These are phyloP conservation scores for Corythornis madagascariensis DNA, from an alignment of 2,113 vertebrate genomes.

Conservation along the genomic window DNA sequence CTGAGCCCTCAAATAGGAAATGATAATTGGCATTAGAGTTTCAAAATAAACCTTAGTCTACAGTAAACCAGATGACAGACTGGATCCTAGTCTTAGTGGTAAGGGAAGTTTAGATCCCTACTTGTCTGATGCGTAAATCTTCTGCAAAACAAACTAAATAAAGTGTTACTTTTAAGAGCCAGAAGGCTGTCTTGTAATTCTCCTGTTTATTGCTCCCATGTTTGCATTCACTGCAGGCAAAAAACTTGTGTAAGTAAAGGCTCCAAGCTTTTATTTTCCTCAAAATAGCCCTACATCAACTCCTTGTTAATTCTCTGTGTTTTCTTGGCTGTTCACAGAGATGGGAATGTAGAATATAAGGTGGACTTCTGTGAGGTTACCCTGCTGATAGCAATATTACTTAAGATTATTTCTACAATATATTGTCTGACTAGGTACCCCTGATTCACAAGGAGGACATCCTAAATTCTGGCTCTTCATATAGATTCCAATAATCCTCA, in stretches of 20 bases:
- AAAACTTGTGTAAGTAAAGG: not conserved
- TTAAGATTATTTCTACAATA: not conserved
- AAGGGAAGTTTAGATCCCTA: not conserved
- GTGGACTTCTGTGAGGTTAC: not conserved
- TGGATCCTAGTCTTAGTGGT: not conserved
- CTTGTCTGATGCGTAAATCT: not conserved
- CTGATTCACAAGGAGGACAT: not conserved
- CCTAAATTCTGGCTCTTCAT: not conserved
- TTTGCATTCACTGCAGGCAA: not conserved
- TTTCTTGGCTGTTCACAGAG: not conserved
- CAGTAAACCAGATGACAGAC: not conserved
- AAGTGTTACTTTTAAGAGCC: not conserved
- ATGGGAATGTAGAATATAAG: not conserved
- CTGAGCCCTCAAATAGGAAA: not conserved
- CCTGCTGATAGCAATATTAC: not conserved
- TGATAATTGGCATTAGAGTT: not conserved
- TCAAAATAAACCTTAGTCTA: not conserved
- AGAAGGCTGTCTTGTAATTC: not conserved
- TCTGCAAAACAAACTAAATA: not conserved
- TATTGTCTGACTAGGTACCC: not conserved
- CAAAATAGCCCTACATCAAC: not conserved
- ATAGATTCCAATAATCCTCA: not conserved
- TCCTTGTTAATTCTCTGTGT: not conserved
- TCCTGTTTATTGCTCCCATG: not conserved
- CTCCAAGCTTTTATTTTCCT: not conserved